A percentile compares a stretch with the other conserved stretches of the same genome.
These are phyloP conservation scores for Heteronetta atricapilla DNA, from an alignment of 2,113 vertebrate species.

Conservation along the genomic window DNA sequence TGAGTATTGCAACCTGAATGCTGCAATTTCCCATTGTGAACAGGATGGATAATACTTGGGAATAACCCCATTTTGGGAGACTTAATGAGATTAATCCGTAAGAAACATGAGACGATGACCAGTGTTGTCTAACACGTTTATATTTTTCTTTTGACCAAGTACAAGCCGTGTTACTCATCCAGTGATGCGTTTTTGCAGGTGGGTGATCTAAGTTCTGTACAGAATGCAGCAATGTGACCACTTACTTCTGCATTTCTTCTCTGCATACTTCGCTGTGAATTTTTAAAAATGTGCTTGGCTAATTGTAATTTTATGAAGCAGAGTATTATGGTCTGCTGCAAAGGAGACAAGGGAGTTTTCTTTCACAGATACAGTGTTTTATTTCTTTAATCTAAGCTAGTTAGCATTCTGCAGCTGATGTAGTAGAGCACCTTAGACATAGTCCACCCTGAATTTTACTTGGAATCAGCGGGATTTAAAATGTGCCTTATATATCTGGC, in stretches of 20 bases:
- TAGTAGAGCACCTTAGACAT: not conserved
- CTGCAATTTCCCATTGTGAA: not conserved
- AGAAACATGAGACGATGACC: not conserved
- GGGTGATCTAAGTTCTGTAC: not conserved
- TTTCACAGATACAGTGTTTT: not conserved
- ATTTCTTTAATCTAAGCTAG: not conserved
- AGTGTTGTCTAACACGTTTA: not conserved
- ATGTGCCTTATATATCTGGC: not conserved
- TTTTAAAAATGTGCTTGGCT: not conserved
- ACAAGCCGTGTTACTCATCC: not conserved
- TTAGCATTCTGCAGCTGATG: not conserved
- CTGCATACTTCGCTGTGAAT: not conserved
- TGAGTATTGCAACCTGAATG: not conserved
- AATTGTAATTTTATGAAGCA: not conserved
- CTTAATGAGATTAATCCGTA: not conserved
- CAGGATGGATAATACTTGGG: not conserved
- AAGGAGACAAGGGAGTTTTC: not conserved
- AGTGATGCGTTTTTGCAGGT: not conserved
- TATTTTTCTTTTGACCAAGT: not conserved
- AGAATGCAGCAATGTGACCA: not conserved
- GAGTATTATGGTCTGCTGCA: not conserved
- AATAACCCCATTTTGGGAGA: not conserved
- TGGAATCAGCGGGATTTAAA: not conserved
- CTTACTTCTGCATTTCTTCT: slow-evolving; percentile 21
- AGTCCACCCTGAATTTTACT: not conserved